Conservation (phyloP, 1,140 invertebrate species). For the Musca vetustissima region DNA sequence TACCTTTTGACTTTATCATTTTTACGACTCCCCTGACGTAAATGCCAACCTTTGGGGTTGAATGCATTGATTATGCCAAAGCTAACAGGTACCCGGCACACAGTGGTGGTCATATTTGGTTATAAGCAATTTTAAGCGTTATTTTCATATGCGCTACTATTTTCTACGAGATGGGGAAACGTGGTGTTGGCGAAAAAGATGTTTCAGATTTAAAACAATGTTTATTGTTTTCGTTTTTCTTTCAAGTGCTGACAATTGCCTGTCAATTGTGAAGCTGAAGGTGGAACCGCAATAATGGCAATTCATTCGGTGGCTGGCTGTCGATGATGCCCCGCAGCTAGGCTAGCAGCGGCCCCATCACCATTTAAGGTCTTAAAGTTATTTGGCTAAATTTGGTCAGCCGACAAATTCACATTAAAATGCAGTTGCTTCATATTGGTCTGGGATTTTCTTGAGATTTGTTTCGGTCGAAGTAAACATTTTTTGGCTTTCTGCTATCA, state of each 20-base stretch:
- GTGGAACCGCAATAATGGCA: no score
- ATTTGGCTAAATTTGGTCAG: conserved; percentile 18
- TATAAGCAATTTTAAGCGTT: no score
- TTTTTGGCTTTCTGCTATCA: no score
- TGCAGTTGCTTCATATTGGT: conserved; percentile 13
- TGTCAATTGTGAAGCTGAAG: no score
- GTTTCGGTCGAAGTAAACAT: background rate
- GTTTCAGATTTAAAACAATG: no score
- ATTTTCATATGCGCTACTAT: no score
- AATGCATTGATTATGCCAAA: background rate
- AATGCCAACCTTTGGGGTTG: conserved; percentile 6
- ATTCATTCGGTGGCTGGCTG: background rate
- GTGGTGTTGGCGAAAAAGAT: no score
- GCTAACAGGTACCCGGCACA: no score
- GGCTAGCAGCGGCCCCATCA: background rate
- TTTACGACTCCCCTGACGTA: background rate
- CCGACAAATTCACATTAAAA: conserved; percentile 5
- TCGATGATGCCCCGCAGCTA: background rate
- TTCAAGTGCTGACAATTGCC: no score
- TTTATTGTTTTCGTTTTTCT: no score
- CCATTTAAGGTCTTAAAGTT: conserved; percentile 16
- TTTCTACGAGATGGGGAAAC: no score
- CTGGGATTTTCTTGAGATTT: conserved; percentile 6
- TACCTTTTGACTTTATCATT: conserved; percentile 17
- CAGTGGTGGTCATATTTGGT: no score